A percentile compares a stretch with the other conserved stretches of the same genome.
Conservation (phyloP, 2,113 vertebrate species). For the Martes martes region DNA sequence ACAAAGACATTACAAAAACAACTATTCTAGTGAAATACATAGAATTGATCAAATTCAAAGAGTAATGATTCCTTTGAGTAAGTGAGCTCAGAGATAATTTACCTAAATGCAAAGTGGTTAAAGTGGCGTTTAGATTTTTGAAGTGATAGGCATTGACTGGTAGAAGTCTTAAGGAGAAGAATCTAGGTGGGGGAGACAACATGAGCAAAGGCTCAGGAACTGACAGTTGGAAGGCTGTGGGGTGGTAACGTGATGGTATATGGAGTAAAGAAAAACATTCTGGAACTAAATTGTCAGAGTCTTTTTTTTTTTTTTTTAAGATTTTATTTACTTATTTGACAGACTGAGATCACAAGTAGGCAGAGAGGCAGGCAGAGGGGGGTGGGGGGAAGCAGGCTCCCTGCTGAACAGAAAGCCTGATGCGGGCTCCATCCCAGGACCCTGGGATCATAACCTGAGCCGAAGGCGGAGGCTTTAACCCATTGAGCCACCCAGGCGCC, state of each 20-base stretch:
- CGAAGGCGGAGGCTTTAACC: no score
- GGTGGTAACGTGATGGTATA: no score
- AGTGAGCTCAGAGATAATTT: background rate
- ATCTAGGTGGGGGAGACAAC: background rate
- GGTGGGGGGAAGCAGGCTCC: no score
- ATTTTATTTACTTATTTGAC: no score
- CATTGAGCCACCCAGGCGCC: no score
- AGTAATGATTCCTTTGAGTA: background rate
- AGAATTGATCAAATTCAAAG: background rate
- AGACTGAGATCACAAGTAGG: no score
- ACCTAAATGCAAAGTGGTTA: background rate
- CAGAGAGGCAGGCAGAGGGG: no score
- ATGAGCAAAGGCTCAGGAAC: background rate
- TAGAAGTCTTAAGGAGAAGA: background rate
- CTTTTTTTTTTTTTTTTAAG: background rate
- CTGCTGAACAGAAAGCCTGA: no score
- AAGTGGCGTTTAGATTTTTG: background rate
- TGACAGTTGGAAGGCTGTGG: accelerated
- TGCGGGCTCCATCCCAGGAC: no score
- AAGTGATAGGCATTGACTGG: background rate
- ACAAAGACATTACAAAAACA: background rate
- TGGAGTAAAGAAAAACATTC: background rate
- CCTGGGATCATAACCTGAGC: no score
- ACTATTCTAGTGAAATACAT: background rate
- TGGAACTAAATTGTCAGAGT: background rate